Conservation (phyloP, 1,140 invertebrate genomes). For the Apis florea region DNA sequence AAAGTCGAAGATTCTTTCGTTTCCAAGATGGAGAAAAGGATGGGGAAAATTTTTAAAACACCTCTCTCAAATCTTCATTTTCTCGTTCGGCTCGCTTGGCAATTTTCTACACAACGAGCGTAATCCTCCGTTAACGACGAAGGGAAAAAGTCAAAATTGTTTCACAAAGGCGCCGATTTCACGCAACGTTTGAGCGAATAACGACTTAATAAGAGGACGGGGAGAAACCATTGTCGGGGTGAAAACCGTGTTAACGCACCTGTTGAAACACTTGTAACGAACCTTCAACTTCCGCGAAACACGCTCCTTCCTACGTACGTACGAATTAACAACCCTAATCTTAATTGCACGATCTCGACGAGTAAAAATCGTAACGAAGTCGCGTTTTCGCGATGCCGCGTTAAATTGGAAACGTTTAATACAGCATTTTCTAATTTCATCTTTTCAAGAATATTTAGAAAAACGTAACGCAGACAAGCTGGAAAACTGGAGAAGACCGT, state of each 20-base stretch:
- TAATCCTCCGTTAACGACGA: neutral
- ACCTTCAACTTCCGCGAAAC: neutral
- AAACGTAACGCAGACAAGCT: neutral
- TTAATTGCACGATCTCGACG: neutral
- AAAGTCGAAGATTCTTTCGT: too few relatives aligned
- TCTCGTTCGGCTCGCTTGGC: neutral
- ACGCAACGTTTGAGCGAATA: slow-evolving; percentile 36
- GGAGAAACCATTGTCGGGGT: neutral
- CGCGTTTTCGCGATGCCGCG: too few relatives aligned
- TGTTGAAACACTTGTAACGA: neutral
- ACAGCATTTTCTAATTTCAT: neutral
- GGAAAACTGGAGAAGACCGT: neutral
- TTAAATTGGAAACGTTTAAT: neutral
- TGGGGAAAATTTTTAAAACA: too few relatives aligned
- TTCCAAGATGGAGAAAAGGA: too few relatives aligned
- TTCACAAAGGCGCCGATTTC: slow-evolving; percentile 38
- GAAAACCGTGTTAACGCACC: slow-evolving; percentile 13
- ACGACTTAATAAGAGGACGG: slow-evolving; percentile 6
- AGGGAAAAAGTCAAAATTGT: neutral
- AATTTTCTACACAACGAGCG: too few relatives aligned
- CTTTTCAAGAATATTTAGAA: neutral
- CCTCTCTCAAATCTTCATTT: neutral
- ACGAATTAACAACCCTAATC: neutral
- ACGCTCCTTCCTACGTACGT: too few relatives aligned
- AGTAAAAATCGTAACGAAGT: too few relatives aligned